Evolutionary conservation across 2,888 invertebrate genomes (phyloP), one percentile per base, ranked within the genome.

Genomic region (Hipparchia sbordonii): DNA sequence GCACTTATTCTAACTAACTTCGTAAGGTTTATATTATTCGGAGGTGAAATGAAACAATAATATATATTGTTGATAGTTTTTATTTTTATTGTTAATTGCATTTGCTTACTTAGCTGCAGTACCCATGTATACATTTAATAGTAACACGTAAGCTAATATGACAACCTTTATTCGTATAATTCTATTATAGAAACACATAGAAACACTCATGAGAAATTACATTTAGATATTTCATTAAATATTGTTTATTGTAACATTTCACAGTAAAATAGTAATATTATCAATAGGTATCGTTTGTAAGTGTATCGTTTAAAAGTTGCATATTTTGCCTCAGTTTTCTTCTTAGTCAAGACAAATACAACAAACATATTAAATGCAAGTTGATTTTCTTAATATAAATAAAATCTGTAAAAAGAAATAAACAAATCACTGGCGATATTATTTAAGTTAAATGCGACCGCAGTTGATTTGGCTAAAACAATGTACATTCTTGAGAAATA

Each of bases 71-170:
- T 54, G 63, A 70, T 67, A 56, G 61, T 76, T 77, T 79, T 79
- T 77, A 79, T 78, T 81, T 87, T 12, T 87, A 87, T 82, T 84
- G 84, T 89, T 89, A 89, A 82, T 88, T 82, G 78, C 80, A 85
- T 87, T 88, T 85, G 83, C 83, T 87, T 83, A 83, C 83, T 83
- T 85, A 85, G 77, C 81, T 82, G 84, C 79, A 82, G 81, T 82
- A 86, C 78, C 85, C 73, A 79, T 77, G 78, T 77, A 79, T 75
- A 71, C 46, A 67, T 72, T 70, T 10, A 69, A 56, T 51, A 48
- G 72, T 75, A 74, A 74, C 62, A 77, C 68, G 70, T 74, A 79
- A 75, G 71, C 10, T 77, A 60, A 13, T 69, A 69, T 69, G 52
- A 23, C 48, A 48, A 52, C 48, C 12, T 46, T 68, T 59, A 68